Percentiles rank a stretch among this genome's conserved stretches.
Evolutionary conservation across 2,797 vertebrate species (phyloP).

Genomic region (Myotis planiceps): DNA sequence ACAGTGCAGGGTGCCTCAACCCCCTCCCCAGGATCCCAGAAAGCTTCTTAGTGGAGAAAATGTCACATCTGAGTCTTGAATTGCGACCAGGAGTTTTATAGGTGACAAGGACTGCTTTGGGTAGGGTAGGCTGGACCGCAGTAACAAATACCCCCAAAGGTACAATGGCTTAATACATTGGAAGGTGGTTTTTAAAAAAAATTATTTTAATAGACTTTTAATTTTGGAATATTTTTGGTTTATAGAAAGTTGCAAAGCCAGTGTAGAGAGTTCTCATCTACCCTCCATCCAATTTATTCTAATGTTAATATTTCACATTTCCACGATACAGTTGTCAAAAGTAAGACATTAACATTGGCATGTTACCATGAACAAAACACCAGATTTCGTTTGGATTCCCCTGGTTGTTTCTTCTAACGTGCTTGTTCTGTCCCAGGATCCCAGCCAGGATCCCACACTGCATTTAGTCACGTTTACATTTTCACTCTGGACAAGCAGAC

Average conservation of each 20-base stretch:
- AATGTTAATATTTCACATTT: neutral
- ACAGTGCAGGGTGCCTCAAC: neutral
- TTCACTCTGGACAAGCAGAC: neutral
- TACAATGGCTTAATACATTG: neutral
- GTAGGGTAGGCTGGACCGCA: neutral
- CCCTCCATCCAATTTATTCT: neutral
- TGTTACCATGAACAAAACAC: neutral
- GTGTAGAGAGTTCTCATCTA: neutral
- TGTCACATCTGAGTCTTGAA: neutral
- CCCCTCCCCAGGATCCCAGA: neutral
- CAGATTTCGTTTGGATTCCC: neutral
- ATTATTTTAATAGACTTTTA: neutral
- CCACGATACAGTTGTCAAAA: neutral
- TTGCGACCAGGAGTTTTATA: neutral
- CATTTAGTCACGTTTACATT: neutral
- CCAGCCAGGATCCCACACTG: neutral
- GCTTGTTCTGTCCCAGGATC: neutral
- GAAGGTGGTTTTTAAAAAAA: no score
- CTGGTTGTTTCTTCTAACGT: neutral
- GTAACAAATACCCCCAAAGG: neutral
- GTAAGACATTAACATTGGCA: neutral
- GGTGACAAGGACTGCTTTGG: neutral
- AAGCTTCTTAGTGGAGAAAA: neutral
- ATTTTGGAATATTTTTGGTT: neutral
- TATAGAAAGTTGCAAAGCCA: neutral